These are phyloP conservation scores for Notechis scutatus DNA, from an alignment of 2,113 vertebrate genomes.

Conservation along the genomic window DNA sequence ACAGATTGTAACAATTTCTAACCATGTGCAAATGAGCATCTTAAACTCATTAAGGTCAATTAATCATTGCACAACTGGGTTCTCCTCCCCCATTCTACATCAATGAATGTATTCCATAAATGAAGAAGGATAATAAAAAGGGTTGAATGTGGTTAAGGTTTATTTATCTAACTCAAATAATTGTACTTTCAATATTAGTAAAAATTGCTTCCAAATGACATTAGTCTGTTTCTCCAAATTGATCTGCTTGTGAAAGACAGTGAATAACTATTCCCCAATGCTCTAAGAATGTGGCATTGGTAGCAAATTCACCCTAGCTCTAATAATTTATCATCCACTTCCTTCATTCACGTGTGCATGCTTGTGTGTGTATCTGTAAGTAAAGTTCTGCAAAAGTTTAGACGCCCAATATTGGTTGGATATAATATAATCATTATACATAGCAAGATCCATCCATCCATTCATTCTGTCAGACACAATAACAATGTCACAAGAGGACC, in stretches of 20 bases:
- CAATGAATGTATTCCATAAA: constrained; percentile 29
- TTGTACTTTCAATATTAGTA: constrained; percentile 46
- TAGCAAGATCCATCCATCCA: neutral
- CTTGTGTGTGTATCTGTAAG: neutral
- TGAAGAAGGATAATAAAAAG: constrained; percentile 36
- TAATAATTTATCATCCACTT: constrained; percentile 10
- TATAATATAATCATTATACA: neutral
- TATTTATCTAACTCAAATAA: constrained; percentile 32
- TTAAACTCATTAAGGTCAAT: constrained; percentile 78
- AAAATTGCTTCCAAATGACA: constrained; percentile 35
- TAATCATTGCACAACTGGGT: constrained; percentile 72
- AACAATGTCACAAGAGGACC: constrained; percentile 1
- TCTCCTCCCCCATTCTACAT: constrained; percentile 39
- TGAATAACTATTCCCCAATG: constrained; percentile 26
- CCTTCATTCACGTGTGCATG: neutral
- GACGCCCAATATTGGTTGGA: neutral
- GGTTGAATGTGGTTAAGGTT: neutral
- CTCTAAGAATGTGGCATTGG: neutral
- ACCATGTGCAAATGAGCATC: constrained; percentile 79
- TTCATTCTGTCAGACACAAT: neutral
- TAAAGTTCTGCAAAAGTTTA: neutral
- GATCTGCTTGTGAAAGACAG: constrained; percentile 6
- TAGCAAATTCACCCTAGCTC: neutral
- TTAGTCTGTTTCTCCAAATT: constrained; percentile 42
- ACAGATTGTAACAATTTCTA: constrained; percentile 76